Percentiles rank a stretch among this genome's conserved stretches.
These are phyloP conservation scores for Paragorgia papillata DNA, from an alignment of 92 coral and sea anemone genomes.

Conservation along the genomic window DNA sequence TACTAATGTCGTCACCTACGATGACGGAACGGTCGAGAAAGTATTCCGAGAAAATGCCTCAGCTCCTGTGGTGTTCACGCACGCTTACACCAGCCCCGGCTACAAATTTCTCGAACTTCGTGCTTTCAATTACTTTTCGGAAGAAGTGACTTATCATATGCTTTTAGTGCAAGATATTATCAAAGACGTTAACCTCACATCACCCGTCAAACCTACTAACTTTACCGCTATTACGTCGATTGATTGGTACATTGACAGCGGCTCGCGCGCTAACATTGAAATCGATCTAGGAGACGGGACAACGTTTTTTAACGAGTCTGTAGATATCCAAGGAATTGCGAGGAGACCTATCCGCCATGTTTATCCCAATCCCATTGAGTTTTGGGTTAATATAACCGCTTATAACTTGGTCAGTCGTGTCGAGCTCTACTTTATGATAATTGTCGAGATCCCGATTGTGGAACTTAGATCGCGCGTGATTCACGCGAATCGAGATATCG, in stretches of 20 bases:
- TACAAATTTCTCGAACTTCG: conserved; percentile 10
- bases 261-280: conserved; percentile 58
- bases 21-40: conserved; percentile 58
- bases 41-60: not conserved
- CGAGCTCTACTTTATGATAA: conserved; percentile 35
- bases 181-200: conserved; percentile 37
- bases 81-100: conserved; percentile 10
- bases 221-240: conserved; percentile 47
- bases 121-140: conserved; percentile 1
- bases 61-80: not conserved
- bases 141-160: not conserved
- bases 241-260: conserved; percentile 66
- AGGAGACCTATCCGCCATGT: conserved; percentile 41
- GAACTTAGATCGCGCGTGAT: conserved; percentile 54
- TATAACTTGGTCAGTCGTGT: conserved; percentile 53
- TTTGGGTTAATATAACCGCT: conserved; percentile 55
- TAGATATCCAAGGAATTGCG: conserved; percentile 28
- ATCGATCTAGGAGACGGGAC: conserved; percentile 72
- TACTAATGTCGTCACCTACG: conserved; percentile 80
- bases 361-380: conserved; percentile 52
- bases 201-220: conserved; percentile 30
- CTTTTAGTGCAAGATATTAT: conserved; percentile 48
- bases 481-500: conserved; percentile 68
- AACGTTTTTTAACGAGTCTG: conserved; percentile 15
- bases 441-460: conserved; percentile 54